Percentiles rank a stretch among this genome's conserved stretches.
These are phyloP conservation scores for Patiria pectinifera DNA, from an alignment of 53 echinoderm and acorn worm species.

Conservation along the genomic window DNA sequence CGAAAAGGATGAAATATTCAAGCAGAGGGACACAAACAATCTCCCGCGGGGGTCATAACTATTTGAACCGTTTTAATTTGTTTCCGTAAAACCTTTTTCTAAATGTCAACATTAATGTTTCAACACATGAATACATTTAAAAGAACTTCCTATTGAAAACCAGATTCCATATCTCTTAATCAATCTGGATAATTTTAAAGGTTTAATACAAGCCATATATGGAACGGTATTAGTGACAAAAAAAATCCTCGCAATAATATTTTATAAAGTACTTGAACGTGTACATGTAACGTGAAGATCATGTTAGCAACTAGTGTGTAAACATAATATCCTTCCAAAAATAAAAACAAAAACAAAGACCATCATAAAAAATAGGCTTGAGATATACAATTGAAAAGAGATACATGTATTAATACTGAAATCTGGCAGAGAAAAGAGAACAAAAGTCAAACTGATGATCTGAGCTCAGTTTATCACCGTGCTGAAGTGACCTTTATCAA, in stretches of 20 bases:
- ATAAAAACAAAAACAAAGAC: neutral
- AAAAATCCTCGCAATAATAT: neutral
- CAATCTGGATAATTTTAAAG: too few species aligned
- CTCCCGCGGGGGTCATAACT: too few species aligned
- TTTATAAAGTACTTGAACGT: neutral
- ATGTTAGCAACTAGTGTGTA: neutral
- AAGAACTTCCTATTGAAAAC: neutral
- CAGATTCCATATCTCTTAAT: neutral
- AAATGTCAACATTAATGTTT: neutral
- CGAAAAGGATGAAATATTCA: too few species aligned
- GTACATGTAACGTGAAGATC: neutral
- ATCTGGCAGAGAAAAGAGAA: neutral
- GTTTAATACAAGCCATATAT: neutral
- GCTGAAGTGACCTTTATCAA: neutral
- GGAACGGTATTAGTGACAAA: neutral
- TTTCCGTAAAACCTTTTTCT: too few species aligned
- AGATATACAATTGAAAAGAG: conserved; percentile 4
- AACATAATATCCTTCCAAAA: neutral
- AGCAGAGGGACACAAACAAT: too few species aligned
- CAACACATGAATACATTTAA: neutral
- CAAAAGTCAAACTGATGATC: neutral
- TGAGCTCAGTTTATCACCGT: neutral
- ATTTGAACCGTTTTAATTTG: too few species aligned
- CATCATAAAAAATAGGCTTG: neutral
- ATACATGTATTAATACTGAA: neutral